Evolutionary conservation across 1,140 invertebrate genomes (phyloP), one percentile per base, ranked within the genome.

Genomic region (Papilio xuthus): DNA sequence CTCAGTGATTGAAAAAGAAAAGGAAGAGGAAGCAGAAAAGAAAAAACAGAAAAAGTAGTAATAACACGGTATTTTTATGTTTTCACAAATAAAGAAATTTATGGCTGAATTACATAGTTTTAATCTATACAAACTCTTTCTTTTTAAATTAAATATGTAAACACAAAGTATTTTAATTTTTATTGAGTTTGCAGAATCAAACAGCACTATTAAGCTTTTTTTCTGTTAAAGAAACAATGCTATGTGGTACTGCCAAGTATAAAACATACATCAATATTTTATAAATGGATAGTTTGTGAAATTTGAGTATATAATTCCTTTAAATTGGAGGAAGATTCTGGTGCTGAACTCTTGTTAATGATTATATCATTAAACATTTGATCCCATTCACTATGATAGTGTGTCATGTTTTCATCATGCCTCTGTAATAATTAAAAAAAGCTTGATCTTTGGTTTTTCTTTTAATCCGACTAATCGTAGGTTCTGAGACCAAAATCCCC

Each of bases 11-110:
- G 98, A 99, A 91, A 99, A 98, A 93, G 99, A 99, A 90, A 99
- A 99, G 87, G 98, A 99, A 94, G 98, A 99, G 87, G 99, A 99
- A 92, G 98, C 98, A 44, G 98, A 99, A 88, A 99, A 99, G 95
- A 99, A 99, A 91, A 99, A 99, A 90, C 97, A 98, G 86, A 99
- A 99, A 95, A 98, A 98, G 95, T 97, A 95, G 96, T 94, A 80
- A 80, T 71, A 78, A 81, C 81, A 85, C 79, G 88, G 79, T 88
- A 85, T 85, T 88, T 87, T 88, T 84, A 80, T 85, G 86, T 82
- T 85, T 85, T 86, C 88, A 89, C 86, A 90, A 84, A 88, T 83
- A 83, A 89, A 90, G 91, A 83, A 75, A 85, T 81, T 56, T 60
- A 72, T 76, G 23, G 47, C 50, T 76, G 8, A 56, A 20, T 26